phyloP scores from a whole-genome alignment of 1,140 invertebrate species.

The Lineus longissimus region DNA sequence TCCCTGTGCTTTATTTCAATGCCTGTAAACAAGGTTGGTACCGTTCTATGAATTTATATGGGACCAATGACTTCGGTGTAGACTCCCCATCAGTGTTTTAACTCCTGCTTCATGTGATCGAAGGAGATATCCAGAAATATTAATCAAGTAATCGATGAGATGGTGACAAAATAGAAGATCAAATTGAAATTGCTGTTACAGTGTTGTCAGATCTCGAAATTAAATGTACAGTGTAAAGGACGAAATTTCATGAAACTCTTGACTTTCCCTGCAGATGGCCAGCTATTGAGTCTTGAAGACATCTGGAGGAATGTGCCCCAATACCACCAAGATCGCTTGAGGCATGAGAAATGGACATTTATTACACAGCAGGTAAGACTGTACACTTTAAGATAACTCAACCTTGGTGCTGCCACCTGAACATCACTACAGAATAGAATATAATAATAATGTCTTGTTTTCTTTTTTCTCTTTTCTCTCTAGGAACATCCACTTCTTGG shows the following conservation, averaged over 20 bases:
- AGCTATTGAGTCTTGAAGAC: constrained; percentile 49
- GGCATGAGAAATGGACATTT: constrained; percentile 43
- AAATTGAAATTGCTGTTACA: too few relatives aligned
- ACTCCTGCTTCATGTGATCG: too few relatives aligned
- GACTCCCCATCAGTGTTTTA: too few relatives aligned
- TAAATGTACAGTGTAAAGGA: too few relatives aligned
- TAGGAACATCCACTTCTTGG: constrained; percentile 46
- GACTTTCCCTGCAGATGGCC: constrained; percentile 31
- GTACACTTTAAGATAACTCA: too few relatives aligned
- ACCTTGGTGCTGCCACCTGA: background rate
- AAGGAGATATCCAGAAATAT: too few relatives aligned
- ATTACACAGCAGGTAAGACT: constrained; percentile 40
- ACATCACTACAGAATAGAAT: background rate
- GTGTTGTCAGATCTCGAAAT: too few relatives aligned
- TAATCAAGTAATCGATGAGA: too few relatives aligned
- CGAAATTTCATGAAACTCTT: too few relatives aligned
- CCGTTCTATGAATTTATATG: too few relatives aligned
- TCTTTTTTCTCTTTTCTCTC: background rate
- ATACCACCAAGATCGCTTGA: constrained; percentile 26
- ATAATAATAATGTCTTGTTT: background rate
- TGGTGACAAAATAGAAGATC: too few relatives aligned
- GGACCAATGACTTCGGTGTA: too few relatives aligned
- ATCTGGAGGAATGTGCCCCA: constrained; percentile 41
- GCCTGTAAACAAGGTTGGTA: constrained; percentile 50
- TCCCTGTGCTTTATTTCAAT: constrained; percentile 62